Percentiles rank a stretch among this genome's conserved stretches.
Conservation (phyloP, 1,140 invertebrate species). For the Adoxophyes honmai region DNA sequence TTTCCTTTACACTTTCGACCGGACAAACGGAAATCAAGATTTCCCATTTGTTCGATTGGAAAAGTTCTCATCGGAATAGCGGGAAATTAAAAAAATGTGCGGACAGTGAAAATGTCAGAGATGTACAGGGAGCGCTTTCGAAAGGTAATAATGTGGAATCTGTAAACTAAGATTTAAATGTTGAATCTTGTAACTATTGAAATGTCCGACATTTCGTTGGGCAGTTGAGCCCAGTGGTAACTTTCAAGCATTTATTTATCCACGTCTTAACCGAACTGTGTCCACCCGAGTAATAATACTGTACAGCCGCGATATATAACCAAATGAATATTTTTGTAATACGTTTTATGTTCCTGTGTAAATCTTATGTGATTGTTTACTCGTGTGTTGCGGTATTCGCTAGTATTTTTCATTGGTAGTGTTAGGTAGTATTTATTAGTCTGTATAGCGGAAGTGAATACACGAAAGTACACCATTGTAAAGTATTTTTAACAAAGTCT, state of each 20-base stretch:
- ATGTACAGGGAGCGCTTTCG: neutral
- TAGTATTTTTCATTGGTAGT: conserved; percentile 45
- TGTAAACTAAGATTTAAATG: conserved; percentile 9
- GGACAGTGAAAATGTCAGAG: neutral
- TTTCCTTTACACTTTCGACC: too few species aligned
- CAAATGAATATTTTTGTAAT: conserved; percentile 68
- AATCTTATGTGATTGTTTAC: conserved; percentile 49
- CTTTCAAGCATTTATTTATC: conserved; percentile 10
- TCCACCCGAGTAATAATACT: neutral
- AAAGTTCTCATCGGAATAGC: too few species aligned
- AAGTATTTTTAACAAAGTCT: conserved; percentile 16
- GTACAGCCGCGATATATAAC: conserved; percentile 35
- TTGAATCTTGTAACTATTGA: neutral
- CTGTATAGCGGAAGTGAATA: conserved; percentile 27
- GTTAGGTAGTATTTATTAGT: conserved; percentile 32
- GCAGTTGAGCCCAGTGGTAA: neutral
- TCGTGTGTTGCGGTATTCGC: conserved; percentile 26
- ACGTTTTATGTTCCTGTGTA: conserved; percentile 61
- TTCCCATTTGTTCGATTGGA: too few species aligned
- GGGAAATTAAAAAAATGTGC: too few species aligned
- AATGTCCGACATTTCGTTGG: neutral
- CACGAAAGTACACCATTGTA: conserved; percentile 20
- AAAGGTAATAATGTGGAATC: neutral
- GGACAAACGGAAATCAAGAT: too few species aligned
- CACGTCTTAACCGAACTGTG: neutral